Percentiles rank a stretch among this genome's conserved stretches.
Evolutionary conservation across 2,888 invertebrate species (phyloP).

Genomic region (Drosophila demipolita): DNA sequence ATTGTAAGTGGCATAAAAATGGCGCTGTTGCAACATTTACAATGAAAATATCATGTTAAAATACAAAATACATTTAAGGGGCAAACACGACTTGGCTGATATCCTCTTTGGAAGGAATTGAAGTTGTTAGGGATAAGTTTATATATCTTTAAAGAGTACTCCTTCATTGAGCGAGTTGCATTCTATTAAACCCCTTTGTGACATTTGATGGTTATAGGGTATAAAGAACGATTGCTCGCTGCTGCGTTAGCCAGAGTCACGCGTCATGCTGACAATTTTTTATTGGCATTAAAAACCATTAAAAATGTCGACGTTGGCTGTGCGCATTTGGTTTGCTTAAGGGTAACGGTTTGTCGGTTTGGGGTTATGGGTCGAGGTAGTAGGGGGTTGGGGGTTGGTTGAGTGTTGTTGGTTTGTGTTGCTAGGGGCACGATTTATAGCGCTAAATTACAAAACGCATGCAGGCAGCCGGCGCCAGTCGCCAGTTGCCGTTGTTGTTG

Average conservation of each 20-base stretch:
- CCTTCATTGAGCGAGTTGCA: not conserved
- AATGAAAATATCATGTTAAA: constrained; percentile 17
- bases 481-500: constrained; percentile 16
- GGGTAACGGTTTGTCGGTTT: constrained; percentile 15
- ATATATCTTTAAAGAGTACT: not conserved
- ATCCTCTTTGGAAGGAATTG: not conserved
- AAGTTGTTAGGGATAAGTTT: too few relatives aligned
- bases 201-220: constrained; percentile 29
- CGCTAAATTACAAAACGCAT: constrained; percentile 78
- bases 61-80: too few relatives aligned
- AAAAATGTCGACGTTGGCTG: constrained; percentile 68
- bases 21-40: constrained; percentile 74
- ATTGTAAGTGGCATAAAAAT: constrained; percentile 80
- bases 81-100: not conserved
- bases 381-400: not conserved
- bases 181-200: not conserved
- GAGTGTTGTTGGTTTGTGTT: constrained; percentile 33
- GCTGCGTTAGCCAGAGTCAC: constrained; percentile 71
- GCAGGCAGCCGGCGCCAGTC: constrained; percentile 68
- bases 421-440: constrained; percentile 69
- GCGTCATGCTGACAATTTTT: constrained; percentile 82
- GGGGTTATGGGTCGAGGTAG: not conserved
- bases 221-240: constrained; percentile 39
- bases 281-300: constrained; percentile 82
- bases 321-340: constrained; percentile 5